phyloP scores from a whole-genome alignment of 2,113 vertebrate species.

The Cyprinus carpio region DNA sequence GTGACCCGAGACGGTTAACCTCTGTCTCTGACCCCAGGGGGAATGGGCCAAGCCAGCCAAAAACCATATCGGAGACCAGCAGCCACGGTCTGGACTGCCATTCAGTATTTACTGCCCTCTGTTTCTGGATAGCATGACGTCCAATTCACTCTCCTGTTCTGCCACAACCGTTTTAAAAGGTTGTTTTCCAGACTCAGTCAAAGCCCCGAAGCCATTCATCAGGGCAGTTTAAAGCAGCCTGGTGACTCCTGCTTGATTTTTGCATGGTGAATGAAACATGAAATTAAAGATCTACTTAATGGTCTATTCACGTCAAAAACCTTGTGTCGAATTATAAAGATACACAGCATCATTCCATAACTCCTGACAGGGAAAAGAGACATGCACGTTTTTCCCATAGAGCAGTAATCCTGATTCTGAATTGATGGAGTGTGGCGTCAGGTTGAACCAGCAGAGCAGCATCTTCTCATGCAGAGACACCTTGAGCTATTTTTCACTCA shows the following conservation, averaged over 20 bases:
- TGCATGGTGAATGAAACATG: neutral
- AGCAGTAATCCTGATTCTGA: conserved; percentile 31
- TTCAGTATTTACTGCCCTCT: conserved; percentile 32
- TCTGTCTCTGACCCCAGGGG: conserved; percentile 12
- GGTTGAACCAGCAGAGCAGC: conserved; percentile 28
- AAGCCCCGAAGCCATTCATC: conserved; percentile 31
- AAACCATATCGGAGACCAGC: conserved; percentile 13
- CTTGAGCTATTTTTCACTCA: conserved; percentile 35
- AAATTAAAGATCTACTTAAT: conserved; percentile 28
- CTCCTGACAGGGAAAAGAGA: conserved; percentile 23
- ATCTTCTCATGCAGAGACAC: conserved; percentile 7
- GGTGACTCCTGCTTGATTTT: conserved; percentile 6
- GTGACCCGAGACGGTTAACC: conserved; percentile 34
- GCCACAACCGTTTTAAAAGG: conserved; percentile 32
- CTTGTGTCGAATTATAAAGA: neutral
- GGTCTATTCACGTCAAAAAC: conserved; percentile 14
- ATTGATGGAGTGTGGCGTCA: conserved; percentile 36
- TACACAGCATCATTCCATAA: conserved; percentile 20
- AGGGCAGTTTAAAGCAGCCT: conserved; percentile 24
- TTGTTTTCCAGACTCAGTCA: conserved; percentile 25
- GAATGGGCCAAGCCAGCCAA: conserved; percentile 3
- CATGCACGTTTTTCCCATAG: neutral
- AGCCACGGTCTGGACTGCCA: conserved; percentile 20
- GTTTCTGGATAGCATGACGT: conserved; percentile 21
- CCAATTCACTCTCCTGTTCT: conserved; percentile 5